Evolutionary conservation across 1,140 invertebrate genomes (phyloP), one percentile per base, ranked within the genome.

Genomic region (Hylyphantes graminicola): DNA sequence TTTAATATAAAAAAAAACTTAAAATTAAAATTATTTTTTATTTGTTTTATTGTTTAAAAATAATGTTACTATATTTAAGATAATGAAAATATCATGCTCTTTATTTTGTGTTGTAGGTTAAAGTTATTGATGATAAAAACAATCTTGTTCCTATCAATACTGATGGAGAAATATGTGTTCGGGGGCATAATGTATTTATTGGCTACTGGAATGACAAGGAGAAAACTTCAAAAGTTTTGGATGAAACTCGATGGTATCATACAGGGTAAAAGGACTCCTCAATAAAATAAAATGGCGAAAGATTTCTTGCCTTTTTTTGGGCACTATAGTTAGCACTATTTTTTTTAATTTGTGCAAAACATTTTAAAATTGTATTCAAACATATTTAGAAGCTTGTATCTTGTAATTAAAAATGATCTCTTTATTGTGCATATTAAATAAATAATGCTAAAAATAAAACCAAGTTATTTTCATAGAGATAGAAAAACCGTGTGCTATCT

Each of bases 181-280:
- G 96, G 75, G 95, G 96, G 0, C 98, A 97, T 88, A 89, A 88
- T 50, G 93, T 90, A 6, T 98, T 98, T 95, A 88, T 94, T 63
- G 92, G 93, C 17, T 99, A 99, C 89, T 97, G 94, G 93, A 91
- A 92, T 7, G 96, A 98, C 87, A 91, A 93, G 7, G 92, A 93
- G 55, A 96, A 94, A 90, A 99, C 97, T 0, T 92, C 90, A 48
- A 93, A 95, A 86, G 92, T 92, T 0, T 91, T 98, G 4, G 91
- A 90, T 12, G 77, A 90, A 8, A 94, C 95, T 59, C 90, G 93
- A 19, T 99, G 98, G 98, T 91, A 98, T 9, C 93, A 93, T 87
- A 97, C 96, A 15, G 97, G 97, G 95, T 96, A 91, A 91, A 88
- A 64, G 15, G 57, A 12, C 57, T 6, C 2, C n/a, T 59, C 11